Base-by-base conservation (phyloP, 2,888 invertebrate genomes). In the Callinectes sapidus region DNA sequence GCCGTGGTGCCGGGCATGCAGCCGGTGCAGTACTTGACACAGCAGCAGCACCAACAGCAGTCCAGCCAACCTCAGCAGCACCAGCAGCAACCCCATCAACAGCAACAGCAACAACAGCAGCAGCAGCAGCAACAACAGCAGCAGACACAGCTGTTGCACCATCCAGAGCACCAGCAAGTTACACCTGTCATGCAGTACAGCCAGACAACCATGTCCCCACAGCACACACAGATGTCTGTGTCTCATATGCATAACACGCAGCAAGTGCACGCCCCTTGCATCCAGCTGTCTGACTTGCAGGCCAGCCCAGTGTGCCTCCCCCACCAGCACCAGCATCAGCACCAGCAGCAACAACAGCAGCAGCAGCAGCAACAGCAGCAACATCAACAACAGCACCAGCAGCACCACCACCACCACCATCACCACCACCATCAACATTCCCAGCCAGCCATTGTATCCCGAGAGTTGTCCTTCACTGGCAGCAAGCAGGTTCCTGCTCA, bases 1-100 rank as follows among this genome's bases (percentile, higher is more conserved):
- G 39, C 94, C n/a, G 88, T 94, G 77, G 92, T 94, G 32, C 91
- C 94, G 8, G 91, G 92, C 23, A 92, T 94, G 88, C 93, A 93
- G 71, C 87, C 92, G 23, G 92, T 94, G 35, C 93, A 93, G 71
- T 92, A 92, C 39, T 66, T 94, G 85, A 71, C 91, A 32, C 94
- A 94, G 77, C 94, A 92, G 32, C 94, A 93, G 35, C 93, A 92
- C 35, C 94, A 93, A 48, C 92, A 91, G 54, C 90, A 87, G 18
- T 87, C 86, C 3, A 93, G 91, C 23, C 94, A 90, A 13, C 93
- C 90, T 28, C 92, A 88, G n/a, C 93, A 93, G 48, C 92, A 71
- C 28, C 71, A 42, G n/a, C 81, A 71, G 2, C 91, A 89, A 86
- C 71, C 91, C 13, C 81, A 81, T 35, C 93, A 91, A 39, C 90